Conservation (phyloP, 2,888 invertebrate species). For the Machimus rusticus region DNA sequence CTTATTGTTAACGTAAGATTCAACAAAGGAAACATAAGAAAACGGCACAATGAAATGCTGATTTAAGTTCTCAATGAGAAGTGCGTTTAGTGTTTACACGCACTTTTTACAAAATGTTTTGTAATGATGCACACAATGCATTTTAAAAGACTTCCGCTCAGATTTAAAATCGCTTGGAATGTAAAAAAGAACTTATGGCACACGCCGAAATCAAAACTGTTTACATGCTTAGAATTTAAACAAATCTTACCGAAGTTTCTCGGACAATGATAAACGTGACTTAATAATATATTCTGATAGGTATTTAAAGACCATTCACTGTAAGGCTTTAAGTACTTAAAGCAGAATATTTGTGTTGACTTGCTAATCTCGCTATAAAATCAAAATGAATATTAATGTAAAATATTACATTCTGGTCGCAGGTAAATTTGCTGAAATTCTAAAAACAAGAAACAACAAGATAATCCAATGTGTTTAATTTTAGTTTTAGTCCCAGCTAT, state of each 20-base stretch:
- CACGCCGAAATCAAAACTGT: background rate
- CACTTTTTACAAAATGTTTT: background rate
- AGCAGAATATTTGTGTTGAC: background rate
- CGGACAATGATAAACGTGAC: background rate
- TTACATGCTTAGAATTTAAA: background rate
- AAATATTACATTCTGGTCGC: background rate
- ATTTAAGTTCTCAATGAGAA: background rate
- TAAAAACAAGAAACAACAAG: background rate
- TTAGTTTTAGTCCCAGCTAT: background rate
- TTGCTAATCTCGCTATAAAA: background rate
- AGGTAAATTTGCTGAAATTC: background rate
- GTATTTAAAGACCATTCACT: background rate
- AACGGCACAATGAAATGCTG: background rate
- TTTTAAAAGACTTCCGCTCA: background rate
- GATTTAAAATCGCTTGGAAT: background rate
- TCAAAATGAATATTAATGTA: background rate
- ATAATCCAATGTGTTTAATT: background rate
- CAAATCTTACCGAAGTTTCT: background rate
- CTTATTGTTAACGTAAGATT: too few relatives aligned
- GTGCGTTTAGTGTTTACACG: background rate
- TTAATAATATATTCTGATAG: background rate
- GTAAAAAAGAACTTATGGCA: background rate
- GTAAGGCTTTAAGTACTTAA: background rate
- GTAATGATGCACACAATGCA: background rate
- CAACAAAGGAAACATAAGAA: background rate